Evolutionary conservation across 2,797 vertebrate genomes (phyloP).

Genomic region (Sebastes umbrosus): DNA sequence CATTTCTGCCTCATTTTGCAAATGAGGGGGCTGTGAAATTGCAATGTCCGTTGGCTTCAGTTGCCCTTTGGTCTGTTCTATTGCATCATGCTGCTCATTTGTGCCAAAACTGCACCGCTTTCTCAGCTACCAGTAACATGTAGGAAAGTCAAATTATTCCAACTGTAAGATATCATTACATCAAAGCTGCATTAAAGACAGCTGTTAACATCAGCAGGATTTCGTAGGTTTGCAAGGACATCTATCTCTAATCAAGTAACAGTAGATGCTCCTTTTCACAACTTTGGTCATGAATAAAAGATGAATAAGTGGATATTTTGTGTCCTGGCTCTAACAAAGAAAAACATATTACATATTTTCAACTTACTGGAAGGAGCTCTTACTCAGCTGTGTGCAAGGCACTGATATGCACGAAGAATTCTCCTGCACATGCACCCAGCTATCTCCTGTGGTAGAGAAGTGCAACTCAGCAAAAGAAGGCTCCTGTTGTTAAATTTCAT

Average conservation of each 20-base stretch:
- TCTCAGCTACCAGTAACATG: neutral
- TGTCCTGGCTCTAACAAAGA: neutral
- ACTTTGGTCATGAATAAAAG: neutral
- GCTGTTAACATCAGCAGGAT: neutral
- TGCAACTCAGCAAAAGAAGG: constrained; percentile 51
- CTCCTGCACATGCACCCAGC: constrained; percentile 7
- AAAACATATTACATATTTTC: neutral
- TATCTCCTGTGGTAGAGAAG: constrained; percentile 14
- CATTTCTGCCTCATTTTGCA: too few relatives aligned
- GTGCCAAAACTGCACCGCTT: neutral
- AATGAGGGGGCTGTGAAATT: too few relatives aligned
- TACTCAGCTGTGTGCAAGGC: neutral
- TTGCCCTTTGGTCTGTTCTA: neutral
- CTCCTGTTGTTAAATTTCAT: constrained; percentile 41
- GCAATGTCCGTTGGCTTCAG: neutral
- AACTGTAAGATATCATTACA: neutral
- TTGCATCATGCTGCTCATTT: neutral
- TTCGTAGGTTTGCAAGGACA: neutral
- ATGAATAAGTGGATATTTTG: neutral
- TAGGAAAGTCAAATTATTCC: neutral
- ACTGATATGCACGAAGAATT: neutral
- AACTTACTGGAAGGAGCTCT: too few relatives aligned
- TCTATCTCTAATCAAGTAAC: neutral
- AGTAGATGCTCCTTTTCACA: neutral
- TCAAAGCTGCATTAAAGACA: neutral